Evolutionary conservation across 2,888 invertebrate genomes (phyloP).

Genomic region (Drosophila hawaiiensis): DNA sequence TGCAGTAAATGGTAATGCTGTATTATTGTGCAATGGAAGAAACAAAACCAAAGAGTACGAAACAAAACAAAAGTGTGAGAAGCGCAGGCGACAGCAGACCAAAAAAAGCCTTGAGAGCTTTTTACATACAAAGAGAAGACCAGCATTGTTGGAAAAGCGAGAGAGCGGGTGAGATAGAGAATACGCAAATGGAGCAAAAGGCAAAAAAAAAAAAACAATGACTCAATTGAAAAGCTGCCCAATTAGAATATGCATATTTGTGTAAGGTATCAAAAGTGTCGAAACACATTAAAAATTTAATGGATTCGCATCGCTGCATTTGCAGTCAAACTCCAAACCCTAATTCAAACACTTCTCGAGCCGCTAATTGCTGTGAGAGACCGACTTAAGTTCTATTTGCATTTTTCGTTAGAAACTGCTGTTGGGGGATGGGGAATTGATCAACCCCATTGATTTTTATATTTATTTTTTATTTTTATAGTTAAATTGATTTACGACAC

Average conservation of each 20-base stretch:
- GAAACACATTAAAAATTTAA: slow-evolving; percentile 9
- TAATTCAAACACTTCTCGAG: slow-evolving; percentile 49
- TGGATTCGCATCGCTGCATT: slow-evolving; percentile 23
- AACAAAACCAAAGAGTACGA: background rate
- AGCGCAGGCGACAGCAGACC: slow-evolving; percentile 1
- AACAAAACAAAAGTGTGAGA: slow-evolving; percentile 28
- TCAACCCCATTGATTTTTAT: slow-evolving; percentile 47
- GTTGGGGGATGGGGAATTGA: slow-evolving; percentile 39
- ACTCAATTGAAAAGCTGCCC: slow-evolving; percentile 5
- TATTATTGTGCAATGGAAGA: slow-evolving; percentile 28
- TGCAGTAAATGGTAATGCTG: slow-evolving; percentile 47
- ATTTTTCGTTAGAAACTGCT: slow-evolving; percentile 58
- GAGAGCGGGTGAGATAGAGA: background rate
- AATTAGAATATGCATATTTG: background rate
- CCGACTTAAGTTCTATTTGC: slow-evolving; percentile 42
- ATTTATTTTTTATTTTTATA: slow-evolving; percentile 51
- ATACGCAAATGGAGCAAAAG: too few relatives aligned
- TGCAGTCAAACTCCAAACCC: slow-evolving; percentile 10
- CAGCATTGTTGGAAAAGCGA: background rate
- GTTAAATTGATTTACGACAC: slow-evolving; percentile 75
- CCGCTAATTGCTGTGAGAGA: slow-evolving; percentile 67
- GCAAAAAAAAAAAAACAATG: slow-evolving; percentile 10
- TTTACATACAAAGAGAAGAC: slow-evolving; percentile 12
- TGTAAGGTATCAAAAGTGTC: background rate
- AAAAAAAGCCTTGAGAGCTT: slow-evolving; percentile 37